Evolutionary conservation across 2,113 vertebrate genomes (phyloP).

Genomic region (Danio rerio): GRCz12tu NC_133190.1:3620001-3620500

Average conservation of each 20-base stretch:
- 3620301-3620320: not conserved
- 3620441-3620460: not conserved
- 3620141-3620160: slow-evolving; percentile 24
- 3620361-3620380: not conserved
- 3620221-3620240: slow-evolving; percentile 9
- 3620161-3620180: not conserved
- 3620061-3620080: not conserved
- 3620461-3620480: not conserved
- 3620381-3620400: not conserved
- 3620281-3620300: not conserved
- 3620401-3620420: not conserved
- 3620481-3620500: not conserved
- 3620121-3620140: not conserved
- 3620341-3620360: not conserved
- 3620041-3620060: slow-evolving; percentile 10
- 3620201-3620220: not conserved
- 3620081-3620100: not conserved
- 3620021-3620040: not conserved
- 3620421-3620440: too few relatives aligned
- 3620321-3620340: not conserved
- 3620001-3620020: not conserved
- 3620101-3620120: not conserved
- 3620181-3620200: slow-evolving; percentile 4
- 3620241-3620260: not conserved
- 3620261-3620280: slow-evolving; percentile 4